Conservation (phyloP, 1,140 invertebrate species). For the Pseudomyrmex dendroicus region DNA sequence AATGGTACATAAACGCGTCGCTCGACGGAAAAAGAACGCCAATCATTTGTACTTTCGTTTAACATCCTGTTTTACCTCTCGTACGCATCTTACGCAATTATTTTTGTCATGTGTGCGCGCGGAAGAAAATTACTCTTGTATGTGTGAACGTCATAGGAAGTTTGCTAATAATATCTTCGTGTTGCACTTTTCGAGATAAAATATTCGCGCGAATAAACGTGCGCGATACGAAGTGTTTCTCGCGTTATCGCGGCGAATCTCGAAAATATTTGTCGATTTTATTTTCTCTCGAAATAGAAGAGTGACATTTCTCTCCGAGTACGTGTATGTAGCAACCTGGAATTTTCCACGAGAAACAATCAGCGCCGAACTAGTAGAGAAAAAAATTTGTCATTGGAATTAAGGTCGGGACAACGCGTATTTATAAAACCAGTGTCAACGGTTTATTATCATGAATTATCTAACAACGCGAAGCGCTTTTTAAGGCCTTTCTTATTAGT, state of each 20-base stretch:
- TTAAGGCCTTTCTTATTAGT: slow-evolving; percentile 35
- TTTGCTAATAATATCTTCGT: too few species aligned
- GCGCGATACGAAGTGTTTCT: too few species aligned
- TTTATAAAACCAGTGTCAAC: slow-evolving; percentile 36
- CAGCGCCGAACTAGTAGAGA: background rate
- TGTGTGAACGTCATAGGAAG: too few species aligned
- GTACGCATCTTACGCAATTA: background rate
- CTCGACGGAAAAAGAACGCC: slow-evolving; percentile 15
- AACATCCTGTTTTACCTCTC: slow-evolving; percentile 13
- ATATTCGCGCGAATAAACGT: too few species aligned
- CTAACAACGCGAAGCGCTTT: slow-evolving; percentile 20
- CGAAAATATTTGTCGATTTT: too few species aligned
- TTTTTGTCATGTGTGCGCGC: background rate
- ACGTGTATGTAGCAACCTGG: background rate
- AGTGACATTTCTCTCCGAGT: background rate
- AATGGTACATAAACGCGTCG: background rate
- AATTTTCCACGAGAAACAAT: slow-evolving; percentile 7
- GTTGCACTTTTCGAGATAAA: too few species aligned
- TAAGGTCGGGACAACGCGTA: slow-evolving; percentile 29
- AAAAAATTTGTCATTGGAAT: slow-evolving; percentile 41
- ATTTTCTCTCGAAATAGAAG: background rate
- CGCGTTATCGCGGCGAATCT: too few species aligned
- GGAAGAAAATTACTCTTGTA: too few species aligned
- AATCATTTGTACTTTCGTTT: too few species aligned
- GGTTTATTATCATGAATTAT: slow-evolving; percentile 45